Evolutionary conservation across 35 echinoderm and acorn worm genomes (phyloP), one percentile per base, ranked within the genome.

Genomic region (Strongylocentrotus purpuratus): DNA sequence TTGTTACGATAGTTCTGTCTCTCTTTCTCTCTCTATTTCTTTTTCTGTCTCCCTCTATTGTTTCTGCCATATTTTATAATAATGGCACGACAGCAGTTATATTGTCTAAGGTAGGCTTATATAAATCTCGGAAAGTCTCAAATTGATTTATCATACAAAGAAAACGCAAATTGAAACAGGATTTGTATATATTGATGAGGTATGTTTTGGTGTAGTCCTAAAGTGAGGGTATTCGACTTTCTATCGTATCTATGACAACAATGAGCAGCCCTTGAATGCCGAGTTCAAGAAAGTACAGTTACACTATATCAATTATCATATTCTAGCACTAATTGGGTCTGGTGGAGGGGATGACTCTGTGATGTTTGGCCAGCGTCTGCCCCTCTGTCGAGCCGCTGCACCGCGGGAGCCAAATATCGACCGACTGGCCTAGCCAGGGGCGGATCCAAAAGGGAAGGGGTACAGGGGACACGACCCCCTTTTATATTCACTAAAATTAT

Each of bases 271-370:
- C 45, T 33, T 46, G 32, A 15, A 89, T 45, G 87, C 87, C 32
- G 33, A 46, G 87, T 89, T 89, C 91, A 93, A 58, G 91, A 93
- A 93, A 93, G 91, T 93, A 58, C 91, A 93, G 46, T 93, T 46
- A 93, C 47, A 93, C 91, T 46, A 58, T 31, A 58, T 58, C 91
- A 93, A 93, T 93, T 93, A 93, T 93, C 91, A 93, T 93, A 93
- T 93, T 93, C 91, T 93, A 33, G 91, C 91, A 93, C 46, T 93
- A 93, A 93, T 93, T 93, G 91, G 91, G 33, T 93, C 46, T 58
- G 25, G 32, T 33, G 22, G 91, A 55, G 33, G 47, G 45, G 91
- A 93, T 48, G 89, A 35, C 32, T 91, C 89, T 91, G 10, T 47
- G 85, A 91, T 91, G 89, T 91, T 91, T 91, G 45, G 45, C 31